These are phyloP conservation scores for Gymnarchus niloticus DNA, from an alignment of 2,113 vertebrate species.

Conservation along the genomic window DNA sequence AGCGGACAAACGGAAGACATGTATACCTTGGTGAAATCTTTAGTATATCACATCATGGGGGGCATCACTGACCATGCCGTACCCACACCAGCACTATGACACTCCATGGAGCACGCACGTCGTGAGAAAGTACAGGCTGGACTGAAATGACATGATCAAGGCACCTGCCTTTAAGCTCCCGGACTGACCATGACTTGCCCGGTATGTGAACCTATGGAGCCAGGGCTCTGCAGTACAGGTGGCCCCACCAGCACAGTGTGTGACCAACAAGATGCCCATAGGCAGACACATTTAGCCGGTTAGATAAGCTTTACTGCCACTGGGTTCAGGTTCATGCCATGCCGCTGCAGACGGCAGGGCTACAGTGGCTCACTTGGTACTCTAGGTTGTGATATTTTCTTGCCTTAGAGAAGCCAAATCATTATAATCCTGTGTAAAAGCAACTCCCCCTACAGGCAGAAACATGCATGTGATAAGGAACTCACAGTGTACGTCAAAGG, in stretches of 20 bases:
- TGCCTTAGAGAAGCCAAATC: not conserved
- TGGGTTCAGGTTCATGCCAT: not conserved
- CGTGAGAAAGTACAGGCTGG: not conserved
- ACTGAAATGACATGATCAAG: not conserved
- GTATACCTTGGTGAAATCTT: not conserved
- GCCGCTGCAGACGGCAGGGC: not conserved
- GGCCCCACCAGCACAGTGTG: not conserved
- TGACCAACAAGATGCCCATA: not conserved
- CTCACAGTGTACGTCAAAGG: conserved; percentile 54
- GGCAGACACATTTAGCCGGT: not conserved
- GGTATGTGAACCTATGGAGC: not conserved
- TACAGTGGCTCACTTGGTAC: not conserved
- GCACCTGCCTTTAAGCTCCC: not conserved
- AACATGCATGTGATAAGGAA: not conserved
- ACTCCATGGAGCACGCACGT: not conserved
- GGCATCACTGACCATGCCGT: not conserved
- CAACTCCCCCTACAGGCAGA: not conserved
- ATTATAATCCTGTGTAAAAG: not conserved
- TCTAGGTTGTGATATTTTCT: not conserved
- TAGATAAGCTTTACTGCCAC: not conserved
- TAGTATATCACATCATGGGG: not conserved
- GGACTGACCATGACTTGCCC: not conserved
- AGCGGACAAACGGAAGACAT: not conserved
- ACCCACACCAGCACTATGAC: not conserved
- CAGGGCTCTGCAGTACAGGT: not conserved